phyloP scores from a whole-genome alignment of 2,113 vertebrate species.

The Passer montanus region DNA sequence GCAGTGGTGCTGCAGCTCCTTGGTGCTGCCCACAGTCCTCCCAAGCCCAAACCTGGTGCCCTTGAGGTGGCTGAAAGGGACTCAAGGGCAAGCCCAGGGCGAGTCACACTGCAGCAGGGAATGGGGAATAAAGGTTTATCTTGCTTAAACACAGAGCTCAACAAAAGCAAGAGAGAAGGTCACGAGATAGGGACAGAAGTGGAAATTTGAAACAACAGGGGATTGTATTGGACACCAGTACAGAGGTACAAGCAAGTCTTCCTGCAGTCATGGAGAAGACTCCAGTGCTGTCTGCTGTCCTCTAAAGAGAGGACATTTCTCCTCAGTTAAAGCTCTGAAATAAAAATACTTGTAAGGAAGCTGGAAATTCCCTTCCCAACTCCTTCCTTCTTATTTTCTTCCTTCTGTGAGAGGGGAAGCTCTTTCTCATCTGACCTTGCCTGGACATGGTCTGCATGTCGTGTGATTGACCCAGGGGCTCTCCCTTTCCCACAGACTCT shows the following conservation, averaged over 20 bases:
- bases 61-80: not conserved
- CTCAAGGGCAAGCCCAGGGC: not conserved
- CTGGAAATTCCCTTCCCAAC: not conserved
- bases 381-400: not conserved
- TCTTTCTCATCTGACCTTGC: not conserved
- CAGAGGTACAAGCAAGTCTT: not conserved
- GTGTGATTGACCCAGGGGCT: not conserved
- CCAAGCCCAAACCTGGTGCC: not conserved
- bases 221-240: not conserved
- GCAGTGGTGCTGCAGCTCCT: not conserved
- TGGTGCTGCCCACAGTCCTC: not conserved
- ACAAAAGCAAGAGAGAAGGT: not conserved
- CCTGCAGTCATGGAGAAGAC: not conserved
- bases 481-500: constrained; percentile 30
- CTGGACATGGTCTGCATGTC: not conserved
- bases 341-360: not conserved
- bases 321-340: not conserved
- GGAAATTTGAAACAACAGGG: not conserved
- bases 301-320: not conserved
- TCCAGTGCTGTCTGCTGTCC: not conserved
- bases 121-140: not conserved
- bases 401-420: not conserved
- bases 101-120: accelerated
- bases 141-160: not conserved
- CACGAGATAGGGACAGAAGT: not conserved